These are phyloP conservation scores for Petaurus breviceps DNA, from an alignment of 2,113 vertebrate species.

Conservation along the genomic window DNA sequence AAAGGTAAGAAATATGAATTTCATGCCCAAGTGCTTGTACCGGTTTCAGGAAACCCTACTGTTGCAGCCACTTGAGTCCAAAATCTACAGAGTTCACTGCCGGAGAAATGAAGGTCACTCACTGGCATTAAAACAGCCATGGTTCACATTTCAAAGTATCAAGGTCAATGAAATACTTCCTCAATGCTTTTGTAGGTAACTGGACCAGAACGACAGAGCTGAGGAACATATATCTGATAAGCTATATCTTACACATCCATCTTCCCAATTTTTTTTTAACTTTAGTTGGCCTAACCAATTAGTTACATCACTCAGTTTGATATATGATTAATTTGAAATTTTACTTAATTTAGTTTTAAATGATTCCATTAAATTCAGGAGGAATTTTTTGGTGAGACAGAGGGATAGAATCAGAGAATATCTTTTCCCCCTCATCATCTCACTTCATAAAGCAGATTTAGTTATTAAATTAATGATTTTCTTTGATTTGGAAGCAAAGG, in stretches of 20 bases:
- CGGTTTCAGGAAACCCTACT: slow-evolving; percentile 18
- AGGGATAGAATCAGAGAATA: not conserved
- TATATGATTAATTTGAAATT: slow-evolving; percentile 65
- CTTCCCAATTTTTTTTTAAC: not conserved
- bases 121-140: slow-evolving; percentile 48
- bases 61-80: not conserved
- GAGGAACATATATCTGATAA: not conserved
- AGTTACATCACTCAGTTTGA: slow-evolving; percentile 48
- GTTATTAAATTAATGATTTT: not conserved
- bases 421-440: slow-evolving; percentile 35
- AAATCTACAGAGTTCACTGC: not conserved
- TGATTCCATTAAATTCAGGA: slow-evolving; percentile 69
- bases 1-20: slow-evolving; percentile 50
- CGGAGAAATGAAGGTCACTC: slow-evolving; percentile 62
- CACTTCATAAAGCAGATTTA: not conserved
- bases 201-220: slow-evolving; percentile 23
- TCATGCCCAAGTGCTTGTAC: slow-evolving; percentile 23
- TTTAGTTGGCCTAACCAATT: slow-evolving; percentile 11
- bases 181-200: slow-evolving; percentile 25
- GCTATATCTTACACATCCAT: not conserved
- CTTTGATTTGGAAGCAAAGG: not conserved
- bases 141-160: slow-evolving; percentile 64
- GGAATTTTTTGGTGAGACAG: slow-evolving; percentile 31
- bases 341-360: slow-evolving; percentile 59
- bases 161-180: slow-evolving; percentile 31